These are phyloP conservation scores for Amphiprion clarkii DNA, from an alignment of 2,797 vertebrate species.

Conservation along the genomic window DNA sequence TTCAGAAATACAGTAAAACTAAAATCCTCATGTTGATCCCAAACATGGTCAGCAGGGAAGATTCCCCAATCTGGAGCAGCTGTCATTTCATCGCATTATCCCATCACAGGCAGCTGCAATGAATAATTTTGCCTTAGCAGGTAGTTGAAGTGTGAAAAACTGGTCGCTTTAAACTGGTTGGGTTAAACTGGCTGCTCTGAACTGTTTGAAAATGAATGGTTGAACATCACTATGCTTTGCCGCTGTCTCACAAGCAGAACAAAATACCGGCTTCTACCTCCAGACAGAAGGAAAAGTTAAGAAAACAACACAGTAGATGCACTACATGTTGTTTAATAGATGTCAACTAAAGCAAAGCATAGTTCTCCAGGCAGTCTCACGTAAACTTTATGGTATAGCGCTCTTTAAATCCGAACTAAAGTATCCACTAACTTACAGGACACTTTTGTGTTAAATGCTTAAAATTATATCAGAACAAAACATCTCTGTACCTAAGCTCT, in stretches of 20 bases:
- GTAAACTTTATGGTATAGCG: too few relatives aligned
- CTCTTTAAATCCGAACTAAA: too few relatives aligned
- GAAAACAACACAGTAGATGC: not conserved
- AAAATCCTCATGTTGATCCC: slow-evolving; percentile 22
- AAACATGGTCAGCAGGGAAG: slow-evolving; percentile 19
- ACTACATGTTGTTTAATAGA: too few relatives aligned
- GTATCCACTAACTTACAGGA: too few relatives aligned
- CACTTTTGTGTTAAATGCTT: too few relatives aligned
- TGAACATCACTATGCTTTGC: not conserved
- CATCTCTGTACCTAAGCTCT: too few relatives aligned
- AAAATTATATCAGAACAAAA: too few relatives aligned
- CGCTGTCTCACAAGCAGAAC: slow-evolving; percentile 1
- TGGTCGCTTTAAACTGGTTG: slow-evolving; percentile 18
- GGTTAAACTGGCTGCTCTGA: slow-evolving; percentile 8
- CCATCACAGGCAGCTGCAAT: slow-evolving; percentile 4
- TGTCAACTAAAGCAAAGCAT: too few relatives aligned
- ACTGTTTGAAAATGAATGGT: slow-evolving; percentile 9
- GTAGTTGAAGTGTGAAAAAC: slow-evolving; percentile 23
- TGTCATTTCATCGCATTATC: slow-evolving; percentile 11
- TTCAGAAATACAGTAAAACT: slow-evolving; percentile 13
- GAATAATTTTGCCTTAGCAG: not conserved
- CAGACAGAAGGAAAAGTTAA: not conserved
- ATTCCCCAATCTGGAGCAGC: slow-evolving; percentile 24
- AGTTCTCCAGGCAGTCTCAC: too few relatives aligned
- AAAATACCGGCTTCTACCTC: not conserved